Conservation (phyloP, 2,888 invertebrate genomes). For the Colletes collaris region DNA sequence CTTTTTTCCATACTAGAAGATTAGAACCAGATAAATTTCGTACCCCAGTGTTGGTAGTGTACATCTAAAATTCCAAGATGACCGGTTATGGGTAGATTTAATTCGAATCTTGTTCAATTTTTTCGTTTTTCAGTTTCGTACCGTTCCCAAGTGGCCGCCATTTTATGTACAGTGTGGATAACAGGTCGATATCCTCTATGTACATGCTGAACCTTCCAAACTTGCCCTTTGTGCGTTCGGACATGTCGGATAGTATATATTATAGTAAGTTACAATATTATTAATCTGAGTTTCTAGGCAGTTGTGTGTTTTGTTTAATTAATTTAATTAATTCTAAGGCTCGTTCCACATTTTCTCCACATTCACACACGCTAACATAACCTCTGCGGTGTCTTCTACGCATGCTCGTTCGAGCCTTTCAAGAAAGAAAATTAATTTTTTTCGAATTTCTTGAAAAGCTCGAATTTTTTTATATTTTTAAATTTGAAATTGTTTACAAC, state of each 20-base stretch:
- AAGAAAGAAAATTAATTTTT: constrained; percentile 13
- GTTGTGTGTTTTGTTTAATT: constrained; percentile 77
- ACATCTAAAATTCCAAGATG: too few species aligned
- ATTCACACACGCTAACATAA: too few species aligned
- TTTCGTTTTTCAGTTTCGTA: background rate
- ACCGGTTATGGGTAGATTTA: too few species aligned
- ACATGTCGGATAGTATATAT: constrained; percentile 74
- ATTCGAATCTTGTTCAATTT: too few species aligned
- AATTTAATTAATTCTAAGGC: constrained; percentile 65
- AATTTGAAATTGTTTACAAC: too few species aligned
- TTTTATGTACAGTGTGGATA: constrained; percentile 53
- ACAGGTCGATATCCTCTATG: constrained; percentile 56
- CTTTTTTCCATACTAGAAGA: too few species aligned
- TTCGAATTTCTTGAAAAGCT: constrained; percentile 45
- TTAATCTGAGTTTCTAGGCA: constrained; percentile 81
- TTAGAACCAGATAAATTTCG: too few species aligned
- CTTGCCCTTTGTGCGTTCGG: constrained; percentile 82
- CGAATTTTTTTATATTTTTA: constrained; percentile 17
- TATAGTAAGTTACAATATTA: constrained; percentile 75
- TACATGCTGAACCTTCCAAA: constrained; percentile 74
- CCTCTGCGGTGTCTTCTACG: constrained; percentile 31
- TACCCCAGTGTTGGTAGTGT: too few species aligned
- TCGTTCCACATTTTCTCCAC: constrained; percentile 9
- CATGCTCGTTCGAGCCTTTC: constrained; percentile 49
- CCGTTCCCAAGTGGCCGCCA: constrained; percentile 1